Conservation (phyloP, 2,888 invertebrate genomes). For the Eulithis prunata region DNA sequence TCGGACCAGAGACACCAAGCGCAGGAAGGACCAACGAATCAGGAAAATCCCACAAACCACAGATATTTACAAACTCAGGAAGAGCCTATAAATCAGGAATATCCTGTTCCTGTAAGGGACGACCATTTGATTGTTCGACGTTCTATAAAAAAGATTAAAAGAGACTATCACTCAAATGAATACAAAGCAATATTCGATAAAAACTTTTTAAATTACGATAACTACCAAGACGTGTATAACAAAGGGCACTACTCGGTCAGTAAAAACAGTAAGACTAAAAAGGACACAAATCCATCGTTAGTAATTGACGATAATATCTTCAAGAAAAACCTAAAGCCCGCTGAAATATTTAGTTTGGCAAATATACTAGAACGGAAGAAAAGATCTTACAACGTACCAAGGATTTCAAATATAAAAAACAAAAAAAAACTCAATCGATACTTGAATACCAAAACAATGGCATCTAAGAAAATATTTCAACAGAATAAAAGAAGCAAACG, state of each 20-base stretch:
- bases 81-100: slow-evolving; percentile 28
- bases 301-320: slow-evolving; percentile 54
- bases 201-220: slow-evolving; percentile 51
- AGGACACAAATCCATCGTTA: slow-evolving; percentile 35
- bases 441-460: slow-evolving; percentile 61
- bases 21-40: slow-evolving; percentile 18
- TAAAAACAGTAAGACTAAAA: slow-evolving; percentile 19
- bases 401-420: slow-evolving; percentile 57
- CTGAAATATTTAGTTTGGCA: slow-evolving; percentile 60
- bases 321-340: slow-evolving; percentile 57
- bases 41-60: slow-evolving; percentile 2
- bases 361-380: slow-evolving; percentile 59
- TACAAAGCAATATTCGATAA: slow-evolving; percentile 54
- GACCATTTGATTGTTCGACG: slow-evolving; percentile 51
- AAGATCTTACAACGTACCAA: slow-evolving; percentile 54
- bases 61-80: slow-evolving; percentile 13
- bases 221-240: slow-evolving; percentile 55
- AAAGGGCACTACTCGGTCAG: slow-evolving; percentile 26
- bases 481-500: slow-evolving; percentile 65
- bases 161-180: slow-evolving; percentile 59
- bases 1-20: slow-evolving; percentile 11
- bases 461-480: slow-evolving; percentile 54
- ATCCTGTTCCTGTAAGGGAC: slow-evolving; percentile 20
- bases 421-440: slow-evolving; percentile 60
- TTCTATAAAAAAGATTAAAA: slow-evolving; percentile 44